A percentile compares a stretch with the other conserved stretches of the same genome.
Conservation (phyloP, 2,888 invertebrate genomes). For the Tachina lurida region DNA sequence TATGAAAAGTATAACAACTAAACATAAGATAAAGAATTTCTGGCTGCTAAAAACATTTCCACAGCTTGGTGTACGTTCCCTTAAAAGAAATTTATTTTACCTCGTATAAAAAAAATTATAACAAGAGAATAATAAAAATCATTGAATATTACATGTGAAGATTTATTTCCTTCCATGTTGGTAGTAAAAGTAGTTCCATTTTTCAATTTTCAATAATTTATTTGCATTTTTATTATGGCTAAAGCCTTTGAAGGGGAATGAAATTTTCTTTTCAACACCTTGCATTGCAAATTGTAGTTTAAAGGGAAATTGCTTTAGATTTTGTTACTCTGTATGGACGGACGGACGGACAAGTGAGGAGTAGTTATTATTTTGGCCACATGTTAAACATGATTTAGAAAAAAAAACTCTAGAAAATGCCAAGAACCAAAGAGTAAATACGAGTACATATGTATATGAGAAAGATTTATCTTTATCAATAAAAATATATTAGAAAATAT, state of each 20-base stretch:
- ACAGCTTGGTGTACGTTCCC: conserved; percentile 1
- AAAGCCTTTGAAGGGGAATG: neutral
- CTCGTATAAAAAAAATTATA: neutral
- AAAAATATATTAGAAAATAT: conserved; percentile 16
- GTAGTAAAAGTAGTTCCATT: conserved; percentile 41
- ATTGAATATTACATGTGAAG: conserved; percentile 51
- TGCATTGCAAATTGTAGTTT: conserved; percentile 55
- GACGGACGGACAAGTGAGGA: no score
- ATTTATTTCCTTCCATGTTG: conserved; percentile 19
- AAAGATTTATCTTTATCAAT: conserved; percentile 29
- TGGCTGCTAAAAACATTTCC: neutral
- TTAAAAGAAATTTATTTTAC: neutral
- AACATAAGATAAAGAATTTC: neutral
- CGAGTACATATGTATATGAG: neutral
- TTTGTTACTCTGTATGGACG: conserved; percentile 18
- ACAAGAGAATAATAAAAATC: conserved; percentile 32
- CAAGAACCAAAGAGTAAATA: neutral
- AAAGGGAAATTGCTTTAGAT: conserved; percentile 46
- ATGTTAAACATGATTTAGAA: conserved; percentile 6
- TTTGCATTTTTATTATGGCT: conserved; percentile 3
- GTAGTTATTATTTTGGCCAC: neutral
- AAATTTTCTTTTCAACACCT: conserved; percentile 56
- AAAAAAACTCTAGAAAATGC: neutral
- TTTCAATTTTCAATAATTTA: conserved; percentile 62
- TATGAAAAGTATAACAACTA: conserved; percentile 22